Evolutionary conservation across 2,797 vertebrate species (phyloP), one percentile per base, ranked within the genome.

Genomic region (Rachycentron canadum): DNA sequence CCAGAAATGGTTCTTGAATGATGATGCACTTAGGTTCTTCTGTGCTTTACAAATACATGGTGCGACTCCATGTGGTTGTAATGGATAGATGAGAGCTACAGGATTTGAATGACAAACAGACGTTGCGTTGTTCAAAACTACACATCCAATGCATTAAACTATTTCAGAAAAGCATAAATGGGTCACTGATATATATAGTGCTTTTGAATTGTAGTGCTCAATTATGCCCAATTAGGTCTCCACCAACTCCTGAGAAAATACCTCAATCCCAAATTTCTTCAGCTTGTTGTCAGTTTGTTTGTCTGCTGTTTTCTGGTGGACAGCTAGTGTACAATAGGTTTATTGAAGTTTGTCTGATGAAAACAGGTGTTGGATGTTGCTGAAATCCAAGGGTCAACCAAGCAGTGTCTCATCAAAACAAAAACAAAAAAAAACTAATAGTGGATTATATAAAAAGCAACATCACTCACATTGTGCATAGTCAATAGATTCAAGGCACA

Each of bases 1-100:
- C 76, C 59, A 76, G 55, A 86, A 84, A 82, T 70, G 41, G 57
- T 43, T 85, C 4, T 21, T 63, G 43, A 64, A 73, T 75, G 61
- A 71, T 64, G 41, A 76, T 57, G 58, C 50, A 59, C 25, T 75
- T 81, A 34, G 2, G 32, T 62, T 76, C 7, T 21, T 76, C 26
- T 61, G 55, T 41, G 59, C 45, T 30, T 11, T 6, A 25, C 1
- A 55, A 59, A 73, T 61, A 65, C 50, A 7, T 32, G 11, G 19
- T 47, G 21, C 26, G 21, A 30, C 23, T 55, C 13, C 12, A 23
- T 69, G 14, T 52, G 23, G 77, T 53, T 21, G 43, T 47, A 41
- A 67, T 55, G 12, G 34, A 66, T 34, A 7, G 3, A 1, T 74
- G 17, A 65, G 30, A 52, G 38, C 13, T 43, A 23, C 3, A 64